phyloP scores from a whole-genome alignment of 2,888 invertebrate species.

The Spodoptera littoralis region DNA sequence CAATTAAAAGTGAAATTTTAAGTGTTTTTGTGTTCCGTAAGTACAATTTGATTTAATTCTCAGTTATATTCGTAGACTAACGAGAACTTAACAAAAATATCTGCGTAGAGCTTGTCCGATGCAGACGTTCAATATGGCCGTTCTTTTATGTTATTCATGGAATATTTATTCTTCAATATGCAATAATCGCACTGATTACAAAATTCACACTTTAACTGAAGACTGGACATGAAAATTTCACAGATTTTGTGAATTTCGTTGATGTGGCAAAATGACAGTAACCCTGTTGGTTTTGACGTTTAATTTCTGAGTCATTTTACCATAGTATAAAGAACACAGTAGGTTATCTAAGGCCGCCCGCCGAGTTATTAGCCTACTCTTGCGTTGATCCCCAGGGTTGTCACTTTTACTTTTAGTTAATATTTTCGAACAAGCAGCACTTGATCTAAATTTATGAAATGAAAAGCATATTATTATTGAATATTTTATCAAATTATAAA shows the following conservation, averaged over 20 bases:
- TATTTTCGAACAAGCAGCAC: too few relatives aligned
- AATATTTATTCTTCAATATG: conserved; percentile 54
- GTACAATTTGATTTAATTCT: conserved; percentile 62
- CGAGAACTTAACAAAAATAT: conserved; percentile 33
- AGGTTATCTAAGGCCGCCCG: too few relatives aligned
- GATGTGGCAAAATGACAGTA: conserved; percentile 87
- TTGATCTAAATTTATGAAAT: too few relatives aligned
- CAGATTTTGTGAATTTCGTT: conserved; percentile 67
- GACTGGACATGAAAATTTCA: conserved; percentile 18
- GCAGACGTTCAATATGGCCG: conserved; percentile 87
- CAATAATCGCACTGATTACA: conserved; percentile 17
- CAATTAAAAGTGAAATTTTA: conserved; percentile 73
- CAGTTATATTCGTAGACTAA: conserved; percentile 41
- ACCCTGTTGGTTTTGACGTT: conserved; percentile 81
- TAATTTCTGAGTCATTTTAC: conserved; percentile 84
- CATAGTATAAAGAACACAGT: too few relatives aligned
- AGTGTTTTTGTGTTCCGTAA: conserved; percentile 83
- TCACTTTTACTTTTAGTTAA: too few relatives aligned
- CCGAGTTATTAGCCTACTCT: too few relatives aligned
- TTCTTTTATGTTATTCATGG: conserved; percentile 74
- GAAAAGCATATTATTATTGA: too few relatives aligned
- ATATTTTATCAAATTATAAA: too few relatives aligned
- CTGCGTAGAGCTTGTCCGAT: conserved; percentile 59
- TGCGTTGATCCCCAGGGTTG: too few relatives aligned
- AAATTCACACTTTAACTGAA: background rate